Evolutionary conservation across 2,113 vertebrate species (phyloP), one percentile per base, ranked within the genome.

Genomic region (Anthoscopus minutus): DNA sequence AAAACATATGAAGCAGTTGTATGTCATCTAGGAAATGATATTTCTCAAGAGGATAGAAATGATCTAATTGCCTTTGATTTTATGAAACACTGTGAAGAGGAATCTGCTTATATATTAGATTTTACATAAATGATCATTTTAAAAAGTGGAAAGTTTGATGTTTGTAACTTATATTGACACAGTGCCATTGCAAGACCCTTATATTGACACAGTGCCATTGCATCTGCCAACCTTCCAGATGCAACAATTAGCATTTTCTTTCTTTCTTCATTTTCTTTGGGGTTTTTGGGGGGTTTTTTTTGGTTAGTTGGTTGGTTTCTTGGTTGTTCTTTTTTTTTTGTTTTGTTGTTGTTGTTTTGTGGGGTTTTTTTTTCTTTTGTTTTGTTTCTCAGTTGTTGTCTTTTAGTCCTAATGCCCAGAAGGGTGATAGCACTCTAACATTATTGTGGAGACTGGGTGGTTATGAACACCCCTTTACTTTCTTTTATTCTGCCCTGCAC

Each of bases 1-100:
- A 96, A 97, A 97, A 97, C 97, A 98, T 95, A 97, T 93, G 91
- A 96, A 89, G 91, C 88, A 81, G 84, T 89, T 91, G 88, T 86
- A 93, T 51, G 53, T 96, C 93, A 95, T 95, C 92, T 38, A 72
- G 92, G 87, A 92, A 95, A 95, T 85, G 90, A n/a, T 90, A 81
- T 88, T 96, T 91, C 94, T 96, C 62, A 21, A 69, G 93, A 94
- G 92, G 66, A 91, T 48, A 94, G 81, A 94, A 96, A 51, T 96
- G 74, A 97, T 93, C 86, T 83, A 85, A 96, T 97, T 37, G 62
- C 87, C 85, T 92, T 89, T 95, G 82, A 96, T 91, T 76, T 89
- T 92, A 86, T 94, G 95, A 95, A 93, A 91, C 27, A 37, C 85
- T 88, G 18, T 94, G 92, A 93, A 95, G 92, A 42, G 11, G 54